Evolutionary conservation across 1,140 invertebrate species (phyloP).

Genomic region (Sipha flava): DNA sequence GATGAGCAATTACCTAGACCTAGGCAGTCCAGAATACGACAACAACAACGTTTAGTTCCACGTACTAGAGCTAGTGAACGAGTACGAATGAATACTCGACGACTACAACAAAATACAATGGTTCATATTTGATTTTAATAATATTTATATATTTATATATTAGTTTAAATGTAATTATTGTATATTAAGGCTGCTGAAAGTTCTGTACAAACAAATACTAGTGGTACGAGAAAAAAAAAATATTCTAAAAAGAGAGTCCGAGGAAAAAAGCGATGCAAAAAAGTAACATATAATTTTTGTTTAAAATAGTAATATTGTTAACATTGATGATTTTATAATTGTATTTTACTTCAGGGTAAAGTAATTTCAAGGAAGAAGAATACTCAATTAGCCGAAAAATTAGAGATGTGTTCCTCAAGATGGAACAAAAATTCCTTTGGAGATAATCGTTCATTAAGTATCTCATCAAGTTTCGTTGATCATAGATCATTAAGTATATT

Average conservation of each 20-base stretch:
- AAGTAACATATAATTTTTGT: neutral
- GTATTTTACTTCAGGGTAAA: neutral
- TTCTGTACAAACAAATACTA: neutral
- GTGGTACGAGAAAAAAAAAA: neutral
- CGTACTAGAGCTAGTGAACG: constrained; percentile 59
- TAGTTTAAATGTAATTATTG: neutral
- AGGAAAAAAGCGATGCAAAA: neutral
- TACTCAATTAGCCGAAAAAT: neutral
- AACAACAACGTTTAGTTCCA: constrained; percentile 46
- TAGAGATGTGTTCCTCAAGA: neutral
- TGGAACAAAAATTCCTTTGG: neutral
- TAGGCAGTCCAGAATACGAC: constrained; percentile 40
- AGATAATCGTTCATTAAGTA: neutral
- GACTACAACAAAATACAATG: neutral
- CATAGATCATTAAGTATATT: constrained; percentile 25
- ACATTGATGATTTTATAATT: neutral
- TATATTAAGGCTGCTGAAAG: neutral
- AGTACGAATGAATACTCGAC: constrained; percentile 13
- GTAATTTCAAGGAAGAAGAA: neutral
- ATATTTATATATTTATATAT: neutral
- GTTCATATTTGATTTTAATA: neutral
- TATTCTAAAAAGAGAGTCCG: neutral
- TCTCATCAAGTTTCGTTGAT: neutral
- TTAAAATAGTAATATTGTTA: neutral
- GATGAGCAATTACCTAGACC: constrained; percentile 36